A percentile compares a stretch with the other conserved stretches of the same genome.
Evolutionary conservation across 1,140 invertebrate species (phyloP).

Genomic region (Portunus trituberculatus): DNA sequence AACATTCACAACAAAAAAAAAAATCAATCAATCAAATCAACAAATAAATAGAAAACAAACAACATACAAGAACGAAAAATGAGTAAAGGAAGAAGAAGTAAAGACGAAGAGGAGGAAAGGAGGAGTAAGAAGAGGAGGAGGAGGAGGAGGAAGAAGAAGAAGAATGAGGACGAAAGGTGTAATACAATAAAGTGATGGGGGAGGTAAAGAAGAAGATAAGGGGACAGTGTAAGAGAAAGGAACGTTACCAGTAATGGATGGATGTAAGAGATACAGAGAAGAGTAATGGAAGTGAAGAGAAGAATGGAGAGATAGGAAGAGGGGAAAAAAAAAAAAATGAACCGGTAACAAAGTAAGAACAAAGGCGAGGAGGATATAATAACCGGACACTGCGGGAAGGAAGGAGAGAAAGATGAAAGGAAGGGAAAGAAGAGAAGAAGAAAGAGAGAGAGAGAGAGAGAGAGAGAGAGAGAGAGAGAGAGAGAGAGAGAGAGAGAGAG

Average conservation of each 20-base stretch:
- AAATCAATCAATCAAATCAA: too few species aligned
- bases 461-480: neutral
- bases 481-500: constrained; percentile 33
- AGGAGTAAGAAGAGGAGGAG: too few species aligned
- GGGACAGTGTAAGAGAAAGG: neutral
- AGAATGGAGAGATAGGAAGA: neutral
- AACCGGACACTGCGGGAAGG: neutral
- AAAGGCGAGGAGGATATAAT: neutral
- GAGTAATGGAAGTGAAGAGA: neutral
- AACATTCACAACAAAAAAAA: too few species aligned
- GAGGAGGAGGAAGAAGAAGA: too few species aligned
- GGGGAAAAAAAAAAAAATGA: neutral
- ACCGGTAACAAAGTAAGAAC: neutral
- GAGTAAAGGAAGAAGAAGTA: too few species aligned
- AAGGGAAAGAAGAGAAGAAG: neutral
- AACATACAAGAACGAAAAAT: too few species aligned
- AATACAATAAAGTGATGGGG: too few species aligned
- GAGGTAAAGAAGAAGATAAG: neutral
- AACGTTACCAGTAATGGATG: neutral
- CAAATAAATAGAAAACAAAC: too few species aligned
- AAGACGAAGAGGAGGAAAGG: too few species aligned
- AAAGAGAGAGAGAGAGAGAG: neutral
- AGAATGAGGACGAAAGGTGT: too few species aligned
- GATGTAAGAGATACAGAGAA: neutral
- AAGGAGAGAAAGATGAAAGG: neutral